Conservation (phyloP, 30 jellyfish, hydroid and myxozoan genomes). For the Catostylus mosaicus region DNA sequence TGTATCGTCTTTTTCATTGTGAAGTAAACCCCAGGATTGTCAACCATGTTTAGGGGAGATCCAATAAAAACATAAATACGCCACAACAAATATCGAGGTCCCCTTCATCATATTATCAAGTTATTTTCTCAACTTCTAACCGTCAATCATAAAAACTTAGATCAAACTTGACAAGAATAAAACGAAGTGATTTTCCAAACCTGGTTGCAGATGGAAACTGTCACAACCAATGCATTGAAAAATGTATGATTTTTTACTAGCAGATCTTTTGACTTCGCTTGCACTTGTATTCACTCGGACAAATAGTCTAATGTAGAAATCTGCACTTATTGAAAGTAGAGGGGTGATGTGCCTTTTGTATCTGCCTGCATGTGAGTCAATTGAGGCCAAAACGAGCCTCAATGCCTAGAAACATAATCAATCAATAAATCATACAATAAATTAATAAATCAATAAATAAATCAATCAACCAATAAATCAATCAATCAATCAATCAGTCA, state of each 20-base stretch:
- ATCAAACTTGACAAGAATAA: neutral
- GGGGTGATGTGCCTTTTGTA: slow-evolving; percentile 93
- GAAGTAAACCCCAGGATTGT: too few species aligned
- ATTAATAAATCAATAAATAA: too few species aligned
- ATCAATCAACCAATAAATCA: too few species aligned
- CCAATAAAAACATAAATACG: too few species aligned
- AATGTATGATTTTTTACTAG: slow-evolving; percentile 86
- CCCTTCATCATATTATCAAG: too few species aligned
- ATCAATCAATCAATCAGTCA: too few species aligned
- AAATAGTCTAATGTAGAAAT: slow-evolving; percentile 89
- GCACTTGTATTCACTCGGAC: slow-evolving; percentile 92
- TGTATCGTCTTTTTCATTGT: too few species aligned
- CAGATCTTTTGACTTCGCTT: slow-evolving; percentile 91
- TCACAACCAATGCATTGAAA: slow-evolving; percentile 92
- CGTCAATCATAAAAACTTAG: neutral
- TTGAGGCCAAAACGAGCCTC: slow-evolving; percentile 78
- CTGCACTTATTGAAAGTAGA: slow-evolving; percentile 91
- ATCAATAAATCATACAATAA: too few species aligned
- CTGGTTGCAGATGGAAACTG: slow-evolving; percentile 96
- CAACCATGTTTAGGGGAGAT: too few species aligned
- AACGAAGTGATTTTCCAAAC: slow-evolving; percentile 11
- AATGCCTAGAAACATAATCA: slow-evolving; percentile 91
- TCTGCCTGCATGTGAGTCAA: slow-evolving; percentile 94
- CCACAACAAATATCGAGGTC: too few species aligned
- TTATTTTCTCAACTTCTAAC: too few species aligned